Evolutionary conservation across 2,888 invertebrate genomes (phyloP), one percentile per base, ranked within the genome.

Genomic region (Bibio marci): DNA sequence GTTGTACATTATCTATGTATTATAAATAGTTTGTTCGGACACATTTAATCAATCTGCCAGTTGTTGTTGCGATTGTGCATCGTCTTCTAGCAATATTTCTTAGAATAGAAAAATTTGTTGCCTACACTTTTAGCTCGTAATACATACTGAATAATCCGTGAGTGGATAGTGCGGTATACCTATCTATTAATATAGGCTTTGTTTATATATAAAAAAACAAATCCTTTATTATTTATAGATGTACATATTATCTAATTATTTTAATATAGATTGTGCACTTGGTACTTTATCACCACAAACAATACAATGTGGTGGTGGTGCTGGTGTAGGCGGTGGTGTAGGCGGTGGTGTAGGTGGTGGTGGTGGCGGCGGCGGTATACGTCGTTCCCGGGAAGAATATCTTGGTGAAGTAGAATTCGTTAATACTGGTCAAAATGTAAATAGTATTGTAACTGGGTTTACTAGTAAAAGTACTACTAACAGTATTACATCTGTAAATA

Each of bases 361-460:
- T 1, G n/a, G 62, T 41, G 39, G 40, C 7, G 58, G 57, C 34
- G 51, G 56, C 3, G 55, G 58, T 0, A 55, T 59, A 1, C 50
- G 59, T 6, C 58, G 54, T 36, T 59, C 61, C 0, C 53, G 61
- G 0, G 54, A 62, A 42, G 56, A 59, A 38, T 47, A 50, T 44
- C 40, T 50, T n/a, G 43, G 39, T 7, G 50, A 49, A 38, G 40
- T 42, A 13, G 48, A 49, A 31, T 36, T 45, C 17, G 45, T 48
- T 27, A 44, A 37, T 6, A 47, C 44, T 25, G 17, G 28, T 25
- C 32, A 38, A 26, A 32, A 38, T 15, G 22, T 38, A 7, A 25
- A 28, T 32, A 25, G 31, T 30, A 19, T 44, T n/a, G 30, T 45
- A 7, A 38, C 17, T 31, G 41, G 39, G 6, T 18, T 38, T 8